These are phyloP conservation scores for Thelaira solivaga DNA, from an alignment of 2,888 invertebrate genomes.

Conservation along the genomic window DNA sequence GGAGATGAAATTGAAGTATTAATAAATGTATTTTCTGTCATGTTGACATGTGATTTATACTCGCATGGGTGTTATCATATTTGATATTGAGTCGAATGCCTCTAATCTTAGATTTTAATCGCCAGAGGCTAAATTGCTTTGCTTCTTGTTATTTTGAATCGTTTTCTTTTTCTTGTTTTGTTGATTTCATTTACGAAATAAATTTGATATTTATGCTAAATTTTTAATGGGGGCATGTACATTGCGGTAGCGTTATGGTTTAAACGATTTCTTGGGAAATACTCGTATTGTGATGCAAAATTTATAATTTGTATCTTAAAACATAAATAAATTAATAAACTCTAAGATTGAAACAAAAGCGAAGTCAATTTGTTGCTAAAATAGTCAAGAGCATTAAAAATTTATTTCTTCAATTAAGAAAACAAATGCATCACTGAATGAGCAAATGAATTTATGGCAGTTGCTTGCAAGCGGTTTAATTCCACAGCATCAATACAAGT, in stretches of 20 bases:
- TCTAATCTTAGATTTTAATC: slow-evolving; percentile 41
- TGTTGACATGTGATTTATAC: slow-evolving; percentile 60
- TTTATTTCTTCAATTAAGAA: too few species aligned
- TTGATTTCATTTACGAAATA: slow-evolving; percentile 24
- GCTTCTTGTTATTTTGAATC: slow-evolving; percentile 25
- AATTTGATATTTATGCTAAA: slow-evolving; percentile 53
- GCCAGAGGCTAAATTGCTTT: slow-evolving; percentile 35
- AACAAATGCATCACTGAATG: too few species aligned
- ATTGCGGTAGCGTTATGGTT: slow-evolving; percentile 37
- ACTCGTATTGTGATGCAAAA: too few species aligned
- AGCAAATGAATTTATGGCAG: too few species aligned
- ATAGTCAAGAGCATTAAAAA: too few species aligned
- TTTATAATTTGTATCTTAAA: too few species aligned
- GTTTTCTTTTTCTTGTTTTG: too few species aligned
- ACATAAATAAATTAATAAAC: too few species aligned
- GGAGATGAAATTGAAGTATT: slow-evolving; percentile 42
- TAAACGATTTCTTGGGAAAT: background rate
- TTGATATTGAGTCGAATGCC: slow-evolving; percentile 41
- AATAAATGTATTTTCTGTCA: slow-evolving; percentile 54
- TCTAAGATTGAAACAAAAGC: too few species aligned
- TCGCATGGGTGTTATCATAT: slow-evolving; percentile 57
- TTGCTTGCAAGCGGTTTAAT: too few species aligned
- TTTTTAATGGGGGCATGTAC: slow-evolving; percentile 15
- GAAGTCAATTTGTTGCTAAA: too few species aligned
- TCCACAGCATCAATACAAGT: too few species aligned